phyloP scores from a whole-genome alignment of 2,113 vertebrate species.

The Phrynosoma platyrhinos region DNA sequence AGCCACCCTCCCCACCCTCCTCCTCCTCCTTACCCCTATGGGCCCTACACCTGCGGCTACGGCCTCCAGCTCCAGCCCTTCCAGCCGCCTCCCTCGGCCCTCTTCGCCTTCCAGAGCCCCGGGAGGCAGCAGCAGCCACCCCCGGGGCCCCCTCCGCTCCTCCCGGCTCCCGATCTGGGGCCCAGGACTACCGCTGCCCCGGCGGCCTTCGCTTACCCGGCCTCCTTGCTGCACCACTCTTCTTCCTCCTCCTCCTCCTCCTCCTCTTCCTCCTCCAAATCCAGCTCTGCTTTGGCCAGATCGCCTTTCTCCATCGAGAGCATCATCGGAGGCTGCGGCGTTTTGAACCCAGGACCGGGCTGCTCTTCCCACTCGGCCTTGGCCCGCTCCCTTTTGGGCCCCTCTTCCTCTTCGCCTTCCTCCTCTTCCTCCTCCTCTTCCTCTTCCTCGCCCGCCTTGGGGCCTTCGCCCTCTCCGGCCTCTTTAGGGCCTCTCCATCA shows the following conservation, averaged over 20 bases:
- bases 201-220: constrained; percentile 80
- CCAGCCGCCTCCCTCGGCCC: constrained; percentile 84
- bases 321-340: constrained; percentile 84
- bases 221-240: constrained; percentile 64
- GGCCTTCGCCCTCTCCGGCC: constrained; percentile 67
- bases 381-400: constrained; percentile 77
- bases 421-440: constrained; percentile 58
- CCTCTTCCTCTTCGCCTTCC: constrained; percentile 61
- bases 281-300: constrained; percentile 77
- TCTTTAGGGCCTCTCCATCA: constrained; percentile 68
- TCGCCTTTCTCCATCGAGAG: constrained; percentile 94
- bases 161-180: constrained; percentile 81
- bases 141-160: constrained; percentile 82
- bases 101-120: constrained; percentile 85
- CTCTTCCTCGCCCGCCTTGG: constrained; percentile 48
- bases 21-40: constrained; percentile 83
- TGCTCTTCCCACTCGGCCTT: constrained; percentile 83
- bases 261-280: constrained; percentile 78
- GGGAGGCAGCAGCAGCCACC: constrained; percentile 71
- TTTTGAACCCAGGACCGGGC: constrained; percentile 75
- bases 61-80: constrained; percentile 91
- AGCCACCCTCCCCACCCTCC: constrained; percentile 74
- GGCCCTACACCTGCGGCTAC: constrained; percentile 86
- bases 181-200: constrained; percentile 70
- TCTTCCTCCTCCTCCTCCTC: constrained; percentile 74